Conservation (phyloP, 2,113 vertebrate genomes). For the Tachycineta bicolor region DNA sequence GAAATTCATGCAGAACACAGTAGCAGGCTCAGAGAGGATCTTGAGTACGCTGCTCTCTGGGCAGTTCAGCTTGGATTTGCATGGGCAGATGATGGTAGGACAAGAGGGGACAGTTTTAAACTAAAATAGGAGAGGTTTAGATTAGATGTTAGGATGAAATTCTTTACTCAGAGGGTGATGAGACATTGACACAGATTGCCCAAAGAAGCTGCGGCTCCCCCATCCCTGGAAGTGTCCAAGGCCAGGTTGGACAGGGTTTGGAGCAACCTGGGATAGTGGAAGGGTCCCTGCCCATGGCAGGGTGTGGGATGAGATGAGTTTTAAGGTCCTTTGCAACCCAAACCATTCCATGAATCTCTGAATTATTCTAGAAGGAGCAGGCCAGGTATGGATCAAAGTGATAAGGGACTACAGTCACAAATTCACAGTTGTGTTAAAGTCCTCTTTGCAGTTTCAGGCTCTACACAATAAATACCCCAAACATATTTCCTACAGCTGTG, state of each 20-base stretch:
- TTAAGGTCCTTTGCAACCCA: not conserved
- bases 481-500: not conserved
- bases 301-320: not conserved
- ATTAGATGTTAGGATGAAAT: not conserved
- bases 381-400: not conserved
- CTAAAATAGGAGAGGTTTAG: not conserved
- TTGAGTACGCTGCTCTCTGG: not conserved
- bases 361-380: not conserved
- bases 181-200: not conserved
- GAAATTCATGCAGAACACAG: not conserved
- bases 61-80: not conserved
- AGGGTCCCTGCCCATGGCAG: not conserved
- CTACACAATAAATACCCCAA: not conserved
- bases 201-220: not conserved
- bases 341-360: not conserved
- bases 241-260: accelerated
- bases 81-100: not conserved
- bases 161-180: not conserved
- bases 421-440: not conserved
- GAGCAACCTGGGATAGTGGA: not conserved
- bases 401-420: not conserved
- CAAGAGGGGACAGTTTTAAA: not conserved
- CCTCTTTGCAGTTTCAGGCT: not conserved
- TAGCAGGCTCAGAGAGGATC: not conserved
- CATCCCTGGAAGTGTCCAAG: not conserved